Base-by-base conservation (phyloP, 2,113 vertebrate species). In the Ctenomys sociabilis region DNA sequence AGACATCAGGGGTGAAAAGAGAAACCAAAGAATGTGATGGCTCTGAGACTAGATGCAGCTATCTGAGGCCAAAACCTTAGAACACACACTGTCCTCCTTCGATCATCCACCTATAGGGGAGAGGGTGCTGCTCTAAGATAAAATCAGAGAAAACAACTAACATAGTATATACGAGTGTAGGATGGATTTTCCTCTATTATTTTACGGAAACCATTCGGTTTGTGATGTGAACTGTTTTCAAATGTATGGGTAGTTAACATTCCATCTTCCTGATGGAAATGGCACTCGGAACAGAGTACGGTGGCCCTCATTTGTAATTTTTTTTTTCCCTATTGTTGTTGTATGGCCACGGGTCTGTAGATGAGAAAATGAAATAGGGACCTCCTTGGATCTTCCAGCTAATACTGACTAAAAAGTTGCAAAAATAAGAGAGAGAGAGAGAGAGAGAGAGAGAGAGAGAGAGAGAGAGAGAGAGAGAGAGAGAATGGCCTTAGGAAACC, bases 191-290 rank as follows among this genome's bases (percentile, higher is more conserved):
- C 66, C 81, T 61, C 81, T 35, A 52, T 81, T 85, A 14, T 14
- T 45, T 8, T 68, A 7, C 57, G 85, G 73, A 95, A 92, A 30
- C 83, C 88, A 73, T 73, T 91, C 32, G 43, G 10, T 88, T 89
- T 70, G 52, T 72, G 75, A 83, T 14, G 52, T 17, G 35, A 63
- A 73, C 9, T 96, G 82, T 68, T 64, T 77, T 80, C 43, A 83
- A 91, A 91, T 54, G 80, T 43, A 83, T 82, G 11, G 9, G 59
- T 77, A 54, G 78, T 59, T 59, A 92, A 89, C 88, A 89, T 37
- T 89, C 81, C 70, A 43, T 66, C 91, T 86, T 81, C 49, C 17
- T 57, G 64, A 64, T 88, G 72, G 35, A 95, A 95, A 83, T 26
- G 30, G 21, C 17, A 43, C 54, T 63, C 10, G 73, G 16, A 57